Percentiles rank a stretch among this genome's conserved stretches.
These are phyloP conservation scores for Agapornis roseicollis DNA, from an alignment of 2,113 vertebrate species.

Conservation along the genomic window DNA sequence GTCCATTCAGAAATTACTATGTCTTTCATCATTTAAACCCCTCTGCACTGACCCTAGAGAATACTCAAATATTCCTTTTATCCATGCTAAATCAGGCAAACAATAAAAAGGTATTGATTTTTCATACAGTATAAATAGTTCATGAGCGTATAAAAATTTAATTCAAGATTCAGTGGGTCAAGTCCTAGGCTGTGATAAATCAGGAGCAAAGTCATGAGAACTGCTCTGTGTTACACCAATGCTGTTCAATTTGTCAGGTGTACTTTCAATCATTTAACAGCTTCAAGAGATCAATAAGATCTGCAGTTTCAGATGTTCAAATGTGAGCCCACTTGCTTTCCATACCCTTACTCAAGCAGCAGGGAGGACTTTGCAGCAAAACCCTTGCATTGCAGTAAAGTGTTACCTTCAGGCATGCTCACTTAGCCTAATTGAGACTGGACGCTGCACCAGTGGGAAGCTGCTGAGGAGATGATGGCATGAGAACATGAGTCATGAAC, in stretches of 20 bases:
- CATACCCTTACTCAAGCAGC: neutral
- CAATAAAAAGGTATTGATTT: conserved; percentile 18
- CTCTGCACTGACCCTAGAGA: neutral
- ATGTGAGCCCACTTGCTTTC: neutral
- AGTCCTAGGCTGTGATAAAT: neutral
- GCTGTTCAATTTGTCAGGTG: neutral
- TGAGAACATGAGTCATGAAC: neutral
- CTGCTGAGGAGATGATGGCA: neutral
- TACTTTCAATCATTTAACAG: neutral
- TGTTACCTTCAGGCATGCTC: neutral
- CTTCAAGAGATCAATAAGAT: neutral
- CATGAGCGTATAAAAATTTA: neutral
- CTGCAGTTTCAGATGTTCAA: neutral
- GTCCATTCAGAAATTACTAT: neutral
- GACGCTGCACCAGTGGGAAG: neutral
- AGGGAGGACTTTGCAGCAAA: neutral
- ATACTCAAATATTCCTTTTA: conserved; percentile 19
- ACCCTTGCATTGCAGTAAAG: neutral
- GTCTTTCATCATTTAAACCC: neutral
- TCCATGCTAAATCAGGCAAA: conserved; percentile 18
- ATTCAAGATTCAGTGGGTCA: conserved; percentile 5
- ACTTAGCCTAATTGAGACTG: neutral
- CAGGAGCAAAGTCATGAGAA: neutral
- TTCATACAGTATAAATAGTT: conserved; percentile 1
- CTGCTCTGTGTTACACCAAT: neutral